phyloP scores from a whole-genome alignment of 1,140 invertebrate species.

The Temnothorax curvispinosus region DNA sequence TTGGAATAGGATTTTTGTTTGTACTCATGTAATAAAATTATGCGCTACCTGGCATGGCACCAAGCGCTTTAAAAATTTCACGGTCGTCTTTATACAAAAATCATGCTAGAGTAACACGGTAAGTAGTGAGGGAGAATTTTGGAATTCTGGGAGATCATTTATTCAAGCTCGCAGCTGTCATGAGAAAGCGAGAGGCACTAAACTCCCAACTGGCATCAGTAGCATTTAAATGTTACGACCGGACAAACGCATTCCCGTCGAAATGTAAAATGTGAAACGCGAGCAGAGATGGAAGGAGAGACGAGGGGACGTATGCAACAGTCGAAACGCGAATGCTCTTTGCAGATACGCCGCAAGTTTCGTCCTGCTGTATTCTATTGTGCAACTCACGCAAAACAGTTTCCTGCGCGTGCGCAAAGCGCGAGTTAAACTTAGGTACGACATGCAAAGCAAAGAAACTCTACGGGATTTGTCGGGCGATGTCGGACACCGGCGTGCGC shows the following conservation, averaged over 20 bases:
- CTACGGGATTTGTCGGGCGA: slow-evolving; percentile 1
- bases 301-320: not conserved
- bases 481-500: not conserved
- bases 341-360: slow-evolving; percentile 54
- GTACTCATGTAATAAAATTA: slow-evolving; percentile 26
- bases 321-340: slow-evolving; percentile 57
- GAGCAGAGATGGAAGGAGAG: not conserved
- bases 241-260: slow-evolving; percentile 22
- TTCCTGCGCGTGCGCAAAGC: not conserved
- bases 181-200: not conserved
- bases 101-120: not conserved
- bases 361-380: not conserved
- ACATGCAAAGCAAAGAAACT: slow-evolving; percentile 38
- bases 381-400: slow-evolving; percentile 29
- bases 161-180: slow-evolving; percentile 27
- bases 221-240: slow-evolving; percentile 3
- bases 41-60: slow-evolving; percentile 16
- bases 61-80: slow-evolving; percentile 46
- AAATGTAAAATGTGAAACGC: slow-evolving; percentile 17
- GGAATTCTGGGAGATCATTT: slow-evolving; percentile 15
- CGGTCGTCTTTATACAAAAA: slow-evolving; percentile 19
- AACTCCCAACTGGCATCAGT: slow-evolving; percentile 4
- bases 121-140: not conserved
- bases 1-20: not conserved
- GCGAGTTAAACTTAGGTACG: slow-evolving; percentile 54